A percentile compares a stretch with the other conserved stretches of the same genome.
Evolutionary conservation across 1,140 invertebrate species (phyloP).

Genomic region (Scaptomyza graminum): DNA sequence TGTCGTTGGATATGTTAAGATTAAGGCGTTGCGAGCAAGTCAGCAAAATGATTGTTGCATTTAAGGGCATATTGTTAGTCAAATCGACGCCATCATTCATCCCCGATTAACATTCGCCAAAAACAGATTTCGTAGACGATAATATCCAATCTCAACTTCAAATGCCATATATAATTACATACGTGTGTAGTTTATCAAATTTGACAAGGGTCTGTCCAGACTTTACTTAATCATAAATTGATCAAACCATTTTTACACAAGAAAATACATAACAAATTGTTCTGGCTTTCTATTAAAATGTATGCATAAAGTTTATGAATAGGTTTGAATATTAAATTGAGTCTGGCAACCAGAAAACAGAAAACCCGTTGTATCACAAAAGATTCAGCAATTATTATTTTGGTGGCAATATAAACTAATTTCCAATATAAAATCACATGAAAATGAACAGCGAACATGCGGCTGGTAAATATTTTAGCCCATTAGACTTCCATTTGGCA

Average conservation of each 20-base stretch:
- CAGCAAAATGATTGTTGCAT: constrained; percentile 13
- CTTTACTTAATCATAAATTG: constrained; percentile 24
- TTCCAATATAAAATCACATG: background rate
- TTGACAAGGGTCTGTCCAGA: constrained; percentile 29
- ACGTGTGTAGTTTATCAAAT: constrained; percentile 30
- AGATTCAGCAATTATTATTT: background rate
- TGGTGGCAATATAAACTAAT: constrained; percentile 1
- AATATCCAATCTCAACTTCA: constrained; percentile 27
- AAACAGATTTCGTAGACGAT: background rate
- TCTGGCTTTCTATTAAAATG: background rate
- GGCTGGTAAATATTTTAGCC: background rate
- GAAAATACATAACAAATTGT: background rate
- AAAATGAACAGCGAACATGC: background rate
- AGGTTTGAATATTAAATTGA: background rate
- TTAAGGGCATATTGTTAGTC: constrained; percentile 5
- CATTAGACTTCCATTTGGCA: background rate
- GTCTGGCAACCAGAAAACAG: background rate
- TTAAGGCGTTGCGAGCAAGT: background rate
- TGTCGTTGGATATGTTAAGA: constrained; percentile 32
- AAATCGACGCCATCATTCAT: constrained; percentile 41
- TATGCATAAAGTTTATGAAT: background rate
- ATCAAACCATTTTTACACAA: constrained; percentile 4
- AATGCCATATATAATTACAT: background rate
- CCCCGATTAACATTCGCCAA: constrained; percentile 4
- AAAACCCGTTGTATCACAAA: background rate